Percentiles rank a stretch among this genome's conserved stretches.
These are phyloP conservation scores for Idaea aversata DNA, from an alignment of 2,888 invertebrate species.

Conservation along the genomic window DNA sequence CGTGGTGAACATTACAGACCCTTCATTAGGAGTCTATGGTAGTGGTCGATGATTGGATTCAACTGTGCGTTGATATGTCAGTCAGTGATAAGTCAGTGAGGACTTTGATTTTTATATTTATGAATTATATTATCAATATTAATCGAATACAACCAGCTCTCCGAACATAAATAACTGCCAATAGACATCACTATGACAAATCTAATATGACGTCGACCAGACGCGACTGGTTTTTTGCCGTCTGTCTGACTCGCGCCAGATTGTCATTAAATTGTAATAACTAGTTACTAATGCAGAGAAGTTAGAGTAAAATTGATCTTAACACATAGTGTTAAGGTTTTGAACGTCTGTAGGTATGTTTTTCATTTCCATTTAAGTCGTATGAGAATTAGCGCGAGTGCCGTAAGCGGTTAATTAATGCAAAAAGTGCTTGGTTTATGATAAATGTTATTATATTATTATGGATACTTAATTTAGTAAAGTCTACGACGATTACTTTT, in stretches of 20 bases:
- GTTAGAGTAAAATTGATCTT: slow-evolving; percentile 31
- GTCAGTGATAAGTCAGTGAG: too few relatives aligned
- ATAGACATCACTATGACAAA: slow-evolving; percentile 33
- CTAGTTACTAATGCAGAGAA: slow-evolving; percentile 18
- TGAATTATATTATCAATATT: neutral
- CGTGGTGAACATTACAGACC: too few relatives aligned
- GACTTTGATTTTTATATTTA: neutral
- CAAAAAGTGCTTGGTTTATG: slow-evolving; percentile 8
- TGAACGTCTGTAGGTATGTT: slow-evolving; percentile 13
- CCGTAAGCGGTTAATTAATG: slow-evolving; percentile 29
- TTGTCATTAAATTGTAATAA: slow-evolving; percentile 52
- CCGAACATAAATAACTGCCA: slow-evolving; percentile 12
- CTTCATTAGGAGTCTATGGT: too few relatives aligned
- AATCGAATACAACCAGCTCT: slow-evolving; percentile 8
- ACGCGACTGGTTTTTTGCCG: slow-evolving; percentile 52
- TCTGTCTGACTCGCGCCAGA: slow-evolving; percentile 38
- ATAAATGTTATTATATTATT: neutral
- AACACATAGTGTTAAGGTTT: slow-evolving; percentile 18
- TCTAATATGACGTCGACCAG: slow-evolving; percentile 52
- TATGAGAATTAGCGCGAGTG: slow-evolving; percentile 44
- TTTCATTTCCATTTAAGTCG: slow-evolving; percentile 41
- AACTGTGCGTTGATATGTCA: too few relatives aligned
- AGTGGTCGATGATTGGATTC: too few relatives aligned
- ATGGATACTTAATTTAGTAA: neutral
- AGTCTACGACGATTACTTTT: too few relatives aligned